phyloP scores from a whole-genome alignment of 2,797 vertebrate genomes.

The Myoxocephalus aenaeus region DNA sequence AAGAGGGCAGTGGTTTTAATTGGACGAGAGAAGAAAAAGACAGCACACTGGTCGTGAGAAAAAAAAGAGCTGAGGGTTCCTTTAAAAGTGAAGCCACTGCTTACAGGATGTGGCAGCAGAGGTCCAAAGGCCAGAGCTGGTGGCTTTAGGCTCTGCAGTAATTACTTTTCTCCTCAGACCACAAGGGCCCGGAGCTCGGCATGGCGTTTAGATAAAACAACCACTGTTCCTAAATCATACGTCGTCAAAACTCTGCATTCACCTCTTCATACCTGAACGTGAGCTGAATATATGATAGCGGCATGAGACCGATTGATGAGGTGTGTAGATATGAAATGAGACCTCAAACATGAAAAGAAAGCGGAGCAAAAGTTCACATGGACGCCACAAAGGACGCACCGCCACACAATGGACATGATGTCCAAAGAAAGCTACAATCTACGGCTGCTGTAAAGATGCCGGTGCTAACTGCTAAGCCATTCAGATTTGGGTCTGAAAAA shows the following conservation, averaged over 20 bases:
- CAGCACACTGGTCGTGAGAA: conserved; percentile 4
- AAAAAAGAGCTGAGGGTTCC: conserved; percentile 18
- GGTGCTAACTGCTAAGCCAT: conserved; percentile 40
- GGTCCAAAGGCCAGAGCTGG: conserved; percentile 49
- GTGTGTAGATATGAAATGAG: conserved; percentile 33
- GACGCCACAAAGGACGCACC: conserved; percentile 21
- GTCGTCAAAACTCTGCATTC: conserved; percentile 44
- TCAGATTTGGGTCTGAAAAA: conserved; percentile 37
- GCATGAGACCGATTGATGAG: conserved; percentile 32
- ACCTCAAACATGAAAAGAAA: conserved; percentile 15
- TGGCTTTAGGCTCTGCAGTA: conserved; percentile 71
- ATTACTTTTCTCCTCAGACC: conserved; percentile 64
- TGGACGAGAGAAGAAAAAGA: background rate
- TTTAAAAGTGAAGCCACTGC: conserved; percentile 30
- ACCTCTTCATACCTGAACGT: conserved; percentile 31
- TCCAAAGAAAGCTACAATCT: conserved; percentile 16
- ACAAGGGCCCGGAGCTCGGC: conserved; percentile 37
- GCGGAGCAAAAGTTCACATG: conserved; percentile 18
- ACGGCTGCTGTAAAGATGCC: conserved; percentile 33
- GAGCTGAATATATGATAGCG: conserved; percentile 7
- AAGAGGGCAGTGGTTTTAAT: background rate
- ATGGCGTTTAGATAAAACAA: conserved; percentile 47
- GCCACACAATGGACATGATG: conserved; percentile 28
- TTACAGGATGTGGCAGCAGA: conserved; percentile 64
- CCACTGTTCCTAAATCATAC: conserved; percentile 44